Evolutionary conservation across 2,888 invertebrate species (phyloP).

Genomic region (Coecobrya sp.): DNA sequence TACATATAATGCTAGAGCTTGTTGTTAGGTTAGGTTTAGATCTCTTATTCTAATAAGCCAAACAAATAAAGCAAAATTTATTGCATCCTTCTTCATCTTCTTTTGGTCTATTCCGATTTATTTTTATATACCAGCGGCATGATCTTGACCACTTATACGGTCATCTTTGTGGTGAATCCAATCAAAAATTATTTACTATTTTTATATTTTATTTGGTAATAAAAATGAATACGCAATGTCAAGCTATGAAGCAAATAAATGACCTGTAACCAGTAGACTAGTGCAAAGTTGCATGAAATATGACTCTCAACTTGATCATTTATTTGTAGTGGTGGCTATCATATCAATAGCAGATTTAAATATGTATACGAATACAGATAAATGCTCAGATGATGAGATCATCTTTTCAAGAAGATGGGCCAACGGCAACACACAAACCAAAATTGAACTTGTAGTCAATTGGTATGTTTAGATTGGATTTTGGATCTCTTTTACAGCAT

Average conservation of each 20-base stretch:
- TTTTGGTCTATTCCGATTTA: not conserved
- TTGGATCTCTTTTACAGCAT: too few species aligned
- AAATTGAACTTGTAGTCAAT: not conserved
- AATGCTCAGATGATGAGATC: not conserved
- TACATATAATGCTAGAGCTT: too few species aligned
- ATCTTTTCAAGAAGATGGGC: conserved; percentile 11
- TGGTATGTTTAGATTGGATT: too few species aligned
- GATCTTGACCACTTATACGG: conserved; percentile 27
- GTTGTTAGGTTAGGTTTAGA: too few species aligned
- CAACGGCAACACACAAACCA: conserved; percentile 26
- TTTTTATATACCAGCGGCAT: not conserved
- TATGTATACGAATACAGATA: not conserved
- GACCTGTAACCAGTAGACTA: not conserved
- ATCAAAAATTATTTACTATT: conserved; percentile 29
- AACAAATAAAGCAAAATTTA: not conserved
- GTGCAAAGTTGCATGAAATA: not conserved
- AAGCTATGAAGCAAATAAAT: not conserved
- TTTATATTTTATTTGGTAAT: not conserved
- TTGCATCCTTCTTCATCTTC: not conserved
- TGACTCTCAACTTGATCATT: not conserved
- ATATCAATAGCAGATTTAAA: conserved; percentile 26
- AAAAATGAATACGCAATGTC: not conserved
- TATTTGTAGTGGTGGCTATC: too few species aligned
- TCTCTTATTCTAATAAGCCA: too few species aligned
- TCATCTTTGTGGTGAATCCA: conserved; percentile 12